Conservation (phyloP, 1,140 invertebrate species). For the Drosophila nigromelanica region DNA sequence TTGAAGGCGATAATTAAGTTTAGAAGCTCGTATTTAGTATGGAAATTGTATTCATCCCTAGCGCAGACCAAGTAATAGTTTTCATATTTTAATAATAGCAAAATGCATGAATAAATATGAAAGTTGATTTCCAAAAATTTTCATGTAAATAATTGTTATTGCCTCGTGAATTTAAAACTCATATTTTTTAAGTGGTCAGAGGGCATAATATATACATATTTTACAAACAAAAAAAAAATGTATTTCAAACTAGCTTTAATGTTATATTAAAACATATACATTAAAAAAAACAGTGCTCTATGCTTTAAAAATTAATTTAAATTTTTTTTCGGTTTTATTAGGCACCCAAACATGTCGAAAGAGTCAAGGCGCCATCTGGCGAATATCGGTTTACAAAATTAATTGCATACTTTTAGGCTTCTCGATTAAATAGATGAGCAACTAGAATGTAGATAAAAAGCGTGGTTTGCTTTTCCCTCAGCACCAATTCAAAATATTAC, state of each 20-base stretch:
- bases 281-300: too few relatives aligned
- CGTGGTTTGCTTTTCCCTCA: background rate
- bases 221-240: background rate
- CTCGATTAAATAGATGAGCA: background rate
- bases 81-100: conserved; percentile 6
- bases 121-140: background rate
- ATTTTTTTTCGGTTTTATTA: too few relatives aligned
- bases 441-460: background rate
- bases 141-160: background rate
- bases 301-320: too few relatives aligned
- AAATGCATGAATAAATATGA: background rate
- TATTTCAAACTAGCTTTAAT: too few relatives aligned
- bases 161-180: background rate
- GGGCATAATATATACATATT: background rate
- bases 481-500: too few relatives aligned
- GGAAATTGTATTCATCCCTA: background rate
- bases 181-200: background rate
- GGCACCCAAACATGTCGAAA: too few relatives aligned
- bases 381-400: background rate
- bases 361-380: conserved; percentile 7
- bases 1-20: background rate
- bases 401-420: conserved; percentile 19
- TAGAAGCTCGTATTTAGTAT: background rate
- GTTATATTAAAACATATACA: too few relatives aligned
- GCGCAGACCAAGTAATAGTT: too few relatives aligned